Conservation (phyloP, 2,113 vertebrate genomes). For the Tachysurus fulvidraco region DNA sequence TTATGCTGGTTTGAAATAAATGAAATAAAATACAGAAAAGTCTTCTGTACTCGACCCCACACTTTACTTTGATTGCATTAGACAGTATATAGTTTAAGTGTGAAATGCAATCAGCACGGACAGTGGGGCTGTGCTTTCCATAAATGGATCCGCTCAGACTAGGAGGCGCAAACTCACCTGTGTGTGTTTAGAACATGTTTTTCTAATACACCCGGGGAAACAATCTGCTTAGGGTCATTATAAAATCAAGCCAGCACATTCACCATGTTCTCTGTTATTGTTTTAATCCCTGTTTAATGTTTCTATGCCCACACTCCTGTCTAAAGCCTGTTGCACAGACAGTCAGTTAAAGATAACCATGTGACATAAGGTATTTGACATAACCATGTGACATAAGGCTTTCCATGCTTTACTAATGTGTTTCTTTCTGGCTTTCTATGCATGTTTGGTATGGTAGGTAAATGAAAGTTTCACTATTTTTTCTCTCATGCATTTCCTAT, state of each 20-base stretch:
- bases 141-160: slow-evolving; percentile 19
- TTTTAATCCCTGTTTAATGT: slow-evolving; percentile 65
- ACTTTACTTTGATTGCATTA: slow-evolving; percentile 25
- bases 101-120: slow-evolving; percentile 21
- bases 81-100: slow-evolving; percentile 21
- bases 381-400: slow-evolving; percentile 76
- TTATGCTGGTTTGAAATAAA: background rate
- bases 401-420: slow-evolving; percentile 70
- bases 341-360: slow-evolving; percentile 75
- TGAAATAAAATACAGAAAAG: too few relatives aligned
- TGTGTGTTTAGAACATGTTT: slow-evolving; percentile 48
- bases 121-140: slow-evolving; percentile 49
- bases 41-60: background rate
- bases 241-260: slow-evolving; percentile 58
- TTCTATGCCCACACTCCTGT: slow-evolving; percentile 60
- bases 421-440: slow-evolving; percentile 37
- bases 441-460: slow-evolving; percentile 15
- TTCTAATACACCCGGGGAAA: slow-evolving; percentile 63
- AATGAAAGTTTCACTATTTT: slow-evolving; percentile 6
- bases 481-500: slow-evolving; percentile 21
- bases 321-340: slow-evolving; percentile 72
- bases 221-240: slow-evolving; percentile 67
- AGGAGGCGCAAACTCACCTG: slow-evolving; percentile 62
- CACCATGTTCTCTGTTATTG: slow-evolving; percentile 39
- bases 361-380: slow-evolving; percentile 73